Evolutionary conservation across 2,888 invertebrate genomes (phyloP).

Genomic region (Gnatocerus cornutus): DNA sequence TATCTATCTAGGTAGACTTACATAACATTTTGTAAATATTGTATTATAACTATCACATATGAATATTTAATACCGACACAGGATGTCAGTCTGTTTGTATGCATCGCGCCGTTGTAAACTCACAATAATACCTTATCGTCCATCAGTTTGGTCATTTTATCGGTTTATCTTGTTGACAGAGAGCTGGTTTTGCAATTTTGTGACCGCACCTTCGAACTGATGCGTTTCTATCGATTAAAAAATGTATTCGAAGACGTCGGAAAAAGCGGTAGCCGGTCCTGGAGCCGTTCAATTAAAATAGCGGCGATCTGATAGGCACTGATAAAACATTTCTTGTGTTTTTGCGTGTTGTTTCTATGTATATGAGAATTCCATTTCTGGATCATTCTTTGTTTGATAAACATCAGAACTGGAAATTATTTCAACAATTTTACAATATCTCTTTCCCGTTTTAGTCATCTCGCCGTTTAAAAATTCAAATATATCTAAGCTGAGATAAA

Average conservation of each 20-base stretch:
- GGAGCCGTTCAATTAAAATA: conserved; percentile 48
- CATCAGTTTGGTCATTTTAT: conserved; percentile 47
- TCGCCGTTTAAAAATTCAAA: conserved; percentile 60
- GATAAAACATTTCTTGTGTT: conserved; percentile 48
- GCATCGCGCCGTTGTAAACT: conserved; percentile 40
- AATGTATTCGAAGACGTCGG: conserved; percentile 14
- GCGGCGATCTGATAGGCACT: conserved; percentile 46
- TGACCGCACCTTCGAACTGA: conserved; percentile 13
- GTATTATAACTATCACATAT: conserved; percentile 35
- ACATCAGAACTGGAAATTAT: conserved; percentile 55
- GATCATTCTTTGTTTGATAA: conserved; percentile 57
- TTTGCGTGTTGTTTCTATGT: conserved; percentile 52
- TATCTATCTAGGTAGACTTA: conserved; percentile 22
- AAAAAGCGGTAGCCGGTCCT: conserved; percentile 15
- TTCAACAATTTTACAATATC: conserved; percentile 61
- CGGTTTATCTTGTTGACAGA: conserved; percentile 49
- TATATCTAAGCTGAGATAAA: conserved; percentile 56
- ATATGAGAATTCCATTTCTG: conserved; percentile 56
- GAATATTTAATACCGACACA: conserved; percentile 49
- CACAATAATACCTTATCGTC: conserved; percentile 52
- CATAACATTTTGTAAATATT: conserved; percentile 44
- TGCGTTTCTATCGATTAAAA: conserved; percentile 24
- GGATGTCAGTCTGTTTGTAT: conserved; percentile 50
- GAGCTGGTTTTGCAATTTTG: conserved; percentile 36
- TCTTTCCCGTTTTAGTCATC: conserved; percentile 56